A percentile compares a stretch with the other conserved stretches of the same genome.
Conservation (phyloP, 2,113 vertebrate genomes). For the Melanostigma gelatinosum region DNA sequence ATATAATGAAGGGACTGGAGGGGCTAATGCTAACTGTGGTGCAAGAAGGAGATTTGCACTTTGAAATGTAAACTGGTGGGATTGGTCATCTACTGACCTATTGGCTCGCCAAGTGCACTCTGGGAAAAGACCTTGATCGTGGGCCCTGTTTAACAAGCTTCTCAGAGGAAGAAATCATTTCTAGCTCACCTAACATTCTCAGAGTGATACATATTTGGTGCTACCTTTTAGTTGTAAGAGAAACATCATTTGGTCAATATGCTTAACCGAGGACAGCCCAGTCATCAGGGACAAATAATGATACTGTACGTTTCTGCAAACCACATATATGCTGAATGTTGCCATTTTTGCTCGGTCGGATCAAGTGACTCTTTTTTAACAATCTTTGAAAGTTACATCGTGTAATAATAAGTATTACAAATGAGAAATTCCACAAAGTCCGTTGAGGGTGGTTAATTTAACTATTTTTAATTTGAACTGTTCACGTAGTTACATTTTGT, state of each 20-base stretch:
- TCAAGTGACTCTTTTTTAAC: not conserved
- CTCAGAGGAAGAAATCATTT: not conserved
- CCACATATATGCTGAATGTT: not conserved
- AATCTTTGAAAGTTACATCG: not conserved
- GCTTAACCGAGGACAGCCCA: conserved; percentile 8
- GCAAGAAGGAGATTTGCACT: conserved; percentile 83
- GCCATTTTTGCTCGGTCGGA: not conserved
- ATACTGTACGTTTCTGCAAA: not conserved
- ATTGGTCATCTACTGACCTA: conserved; percentile 61
- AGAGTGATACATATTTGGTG: not conserved
- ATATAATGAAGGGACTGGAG: conserved; percentile 97
- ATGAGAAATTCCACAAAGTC: not conserved
- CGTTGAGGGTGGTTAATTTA: not conserved
- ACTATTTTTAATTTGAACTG: too few species aligned
- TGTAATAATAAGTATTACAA: not conserved
- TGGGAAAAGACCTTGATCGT: conserved; percentile 32
- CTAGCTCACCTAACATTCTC: not conserved
- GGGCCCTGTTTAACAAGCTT: not conserved
- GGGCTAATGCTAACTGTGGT: conserved; percentile 91
- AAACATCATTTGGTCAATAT: conserved; percentile 9
- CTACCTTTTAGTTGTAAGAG: not conserved
- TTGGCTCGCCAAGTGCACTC: conserved; percentile 9
- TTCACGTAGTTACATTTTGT: not conserved
- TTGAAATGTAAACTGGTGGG: conserved; percentile 68
- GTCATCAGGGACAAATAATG: not conserved